phyloP scores from a whole-genome alignment of 2,113 vertebrate genomes.

The Erinaceus europaeus region DNA sequence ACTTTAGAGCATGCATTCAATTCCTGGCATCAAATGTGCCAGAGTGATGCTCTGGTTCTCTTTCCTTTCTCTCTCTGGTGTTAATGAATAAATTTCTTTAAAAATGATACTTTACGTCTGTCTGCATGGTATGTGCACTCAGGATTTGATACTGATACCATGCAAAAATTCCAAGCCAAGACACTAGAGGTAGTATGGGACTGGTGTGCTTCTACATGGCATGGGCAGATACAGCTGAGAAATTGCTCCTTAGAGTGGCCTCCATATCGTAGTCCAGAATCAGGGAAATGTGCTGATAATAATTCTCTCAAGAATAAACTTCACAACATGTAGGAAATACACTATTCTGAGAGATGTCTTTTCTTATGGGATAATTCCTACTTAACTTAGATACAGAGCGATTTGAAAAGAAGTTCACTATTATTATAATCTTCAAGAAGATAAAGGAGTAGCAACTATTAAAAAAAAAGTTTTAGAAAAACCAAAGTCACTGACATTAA shows the following conservation, averaged over 20 bases:
- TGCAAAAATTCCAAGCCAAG: constrained; percentile 23
- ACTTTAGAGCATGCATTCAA: too few species aligned
- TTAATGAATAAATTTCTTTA: too few species aligned
- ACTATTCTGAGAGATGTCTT: background rate
- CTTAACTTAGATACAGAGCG: background rate
- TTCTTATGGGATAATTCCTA: background rate
- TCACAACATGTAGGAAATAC: background rate
- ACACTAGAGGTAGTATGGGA: background rate
- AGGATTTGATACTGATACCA: background rate
- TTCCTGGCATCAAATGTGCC: too few species aligned
- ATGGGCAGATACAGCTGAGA: background rate
- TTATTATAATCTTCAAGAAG: constrained; percentile 26
- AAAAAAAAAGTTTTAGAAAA: constrained; percentile 52
- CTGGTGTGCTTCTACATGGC: background rate
- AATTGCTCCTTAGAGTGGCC: background rate
- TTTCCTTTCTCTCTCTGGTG: too few species aligned
- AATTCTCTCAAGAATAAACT: constrained; percentile 9
- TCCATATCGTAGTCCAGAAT: background rate
- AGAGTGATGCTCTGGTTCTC: too few species aligned
- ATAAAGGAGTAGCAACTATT: constrained; percentile 18
- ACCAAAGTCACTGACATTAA: background rate
- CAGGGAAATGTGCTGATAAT: constrained; percentile 11
- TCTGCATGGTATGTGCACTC: background rate
- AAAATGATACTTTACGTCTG: background rate
- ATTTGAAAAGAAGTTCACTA: constrained; percentile 32